Evolutionary conservation across 2,888 invertebrate genomes (phyloP).

Genomic region (Buathra laborator): DNA sequence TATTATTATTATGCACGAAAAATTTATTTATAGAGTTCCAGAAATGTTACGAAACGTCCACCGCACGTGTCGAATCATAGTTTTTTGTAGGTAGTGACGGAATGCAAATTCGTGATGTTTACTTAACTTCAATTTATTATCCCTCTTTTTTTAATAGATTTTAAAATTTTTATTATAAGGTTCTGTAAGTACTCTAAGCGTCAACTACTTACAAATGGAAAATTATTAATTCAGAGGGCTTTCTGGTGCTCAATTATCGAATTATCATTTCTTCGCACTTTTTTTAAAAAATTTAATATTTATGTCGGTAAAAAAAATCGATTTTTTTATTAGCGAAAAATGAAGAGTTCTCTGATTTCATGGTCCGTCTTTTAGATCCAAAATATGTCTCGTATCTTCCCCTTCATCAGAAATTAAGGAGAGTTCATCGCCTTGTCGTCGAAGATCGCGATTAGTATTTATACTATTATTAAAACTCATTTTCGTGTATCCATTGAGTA

Average conservation of each 20-base stretch:
- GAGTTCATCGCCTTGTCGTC: constrained; percentile 15
- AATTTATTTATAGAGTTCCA: constrained; percentile 8
- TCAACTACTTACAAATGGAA: not conserved
- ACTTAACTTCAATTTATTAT: not conserved
- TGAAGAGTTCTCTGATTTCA: no score
- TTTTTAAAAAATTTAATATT: no score
- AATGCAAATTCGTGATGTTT: not conserved
- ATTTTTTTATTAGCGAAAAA: no score
- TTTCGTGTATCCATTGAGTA: not conserved
- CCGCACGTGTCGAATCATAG: constrained; percentile 4
- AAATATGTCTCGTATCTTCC: no score
- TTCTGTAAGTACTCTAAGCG: not conserved
- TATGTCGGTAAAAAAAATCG: no score
- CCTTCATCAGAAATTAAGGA: not conserved
- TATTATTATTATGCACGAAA: not conserved
- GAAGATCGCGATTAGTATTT: not conserved
- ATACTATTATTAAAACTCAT: constrained; percentile 10
- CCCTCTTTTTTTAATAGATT: not conserved
- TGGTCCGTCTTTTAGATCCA: no score
- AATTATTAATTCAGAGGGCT: not conserved
- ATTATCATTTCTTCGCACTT: not conserved
- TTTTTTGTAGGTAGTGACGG: not conserved
- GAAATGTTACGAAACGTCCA: constrained; percentile 14
- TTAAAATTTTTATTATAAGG: not conserved
- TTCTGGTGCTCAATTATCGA: no score